Evolutionary conservation across 2,113 vertebrate genomes (phyloP).

Genomic region (Pterocles orientalis): DNA sequence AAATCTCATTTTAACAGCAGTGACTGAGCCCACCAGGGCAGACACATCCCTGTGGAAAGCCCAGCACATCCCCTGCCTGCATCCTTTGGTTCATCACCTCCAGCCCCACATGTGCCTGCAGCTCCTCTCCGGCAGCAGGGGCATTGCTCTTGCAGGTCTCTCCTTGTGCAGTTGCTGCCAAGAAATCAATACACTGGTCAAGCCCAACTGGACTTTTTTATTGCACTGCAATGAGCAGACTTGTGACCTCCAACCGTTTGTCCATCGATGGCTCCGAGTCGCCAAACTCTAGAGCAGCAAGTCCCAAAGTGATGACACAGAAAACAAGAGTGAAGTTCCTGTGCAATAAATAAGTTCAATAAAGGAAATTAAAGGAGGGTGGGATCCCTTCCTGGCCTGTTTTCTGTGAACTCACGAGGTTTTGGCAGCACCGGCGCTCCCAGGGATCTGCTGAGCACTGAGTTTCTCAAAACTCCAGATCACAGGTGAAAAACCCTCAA

Average conservation of each 20-base stretch:
- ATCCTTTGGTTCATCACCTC: neutral
- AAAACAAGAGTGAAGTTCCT: neutral
- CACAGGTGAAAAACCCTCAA: neutral
- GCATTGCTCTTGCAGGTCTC: neutral
- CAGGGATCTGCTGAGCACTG: neutral
- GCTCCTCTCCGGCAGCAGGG: neutral
- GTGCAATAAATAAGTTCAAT: neutral
- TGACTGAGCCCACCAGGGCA: neutral
- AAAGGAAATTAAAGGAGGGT: neutral
- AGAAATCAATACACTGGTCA: neutral
- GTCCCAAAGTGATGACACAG: neutral
- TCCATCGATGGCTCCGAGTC: accelerated
- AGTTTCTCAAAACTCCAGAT: neutral
- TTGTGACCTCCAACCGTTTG: accelerated
- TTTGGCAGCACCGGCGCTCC: neutral
- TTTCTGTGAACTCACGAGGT: neutral
- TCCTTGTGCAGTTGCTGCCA: neutral
- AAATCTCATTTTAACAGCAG: neutral
- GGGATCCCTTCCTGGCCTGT: neutral
- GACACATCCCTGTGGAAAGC: accelerated
- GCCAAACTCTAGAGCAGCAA: neutral
- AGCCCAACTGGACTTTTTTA: neutral
- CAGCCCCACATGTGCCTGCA: neutral
- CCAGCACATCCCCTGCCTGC: neutral
- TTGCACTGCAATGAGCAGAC: accelerated